Percentiles rank a stretch among this genome's conserved stretches.
Evolutionary conservation across 37 sponge, comb jelly and placozoan genomes (phyloP).

Genomic region (Lycopodina hypogea): DNA sequence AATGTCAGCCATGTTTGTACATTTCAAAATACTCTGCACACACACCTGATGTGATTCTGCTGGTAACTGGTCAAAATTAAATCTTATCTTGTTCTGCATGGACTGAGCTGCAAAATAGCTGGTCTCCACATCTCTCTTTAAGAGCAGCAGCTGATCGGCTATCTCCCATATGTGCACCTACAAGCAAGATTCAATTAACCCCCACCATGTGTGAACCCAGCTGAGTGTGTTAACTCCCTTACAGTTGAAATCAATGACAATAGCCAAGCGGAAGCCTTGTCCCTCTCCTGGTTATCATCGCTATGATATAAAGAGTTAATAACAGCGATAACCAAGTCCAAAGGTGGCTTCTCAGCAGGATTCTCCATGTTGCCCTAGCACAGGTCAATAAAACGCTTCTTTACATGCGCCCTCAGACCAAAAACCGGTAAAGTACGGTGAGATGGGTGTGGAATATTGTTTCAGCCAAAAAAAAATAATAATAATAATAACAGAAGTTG

Average conservation of each 20-base stretch:
- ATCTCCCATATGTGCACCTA: constrained; percentile 88
- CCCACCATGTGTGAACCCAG: background rate
- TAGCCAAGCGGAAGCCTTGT: constrained; percentile 64
- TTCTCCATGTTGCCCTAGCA: no score
- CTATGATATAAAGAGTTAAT: constrained; percentile 49
- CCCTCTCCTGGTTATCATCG: constrained; percentile 29
- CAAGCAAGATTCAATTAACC: background rate
- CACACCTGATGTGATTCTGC: constrained; percentile 56
- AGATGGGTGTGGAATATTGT: no score
- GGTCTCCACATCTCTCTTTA: constrained; percentile 55
- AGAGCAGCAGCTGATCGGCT: constrained; percentile 68
- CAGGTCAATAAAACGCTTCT: no score
- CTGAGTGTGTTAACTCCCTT: background rate
- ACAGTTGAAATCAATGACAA: constrained; percentile 62
- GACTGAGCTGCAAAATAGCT: constrained; percentile 91
- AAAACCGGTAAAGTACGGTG: no score
- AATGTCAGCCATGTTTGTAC: no score
- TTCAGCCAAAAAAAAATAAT: no score
- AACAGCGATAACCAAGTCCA: constrained; percentile 62
- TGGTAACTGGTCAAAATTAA: constrained; percentile 71
- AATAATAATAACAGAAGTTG: no score
- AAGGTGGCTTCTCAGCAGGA: constrained; percentile 66
- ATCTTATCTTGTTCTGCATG: constrained; percentile 78
- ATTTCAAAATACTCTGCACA: no score
- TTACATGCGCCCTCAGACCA: no score